A percentile compares a stretch with the other conserved stretches of the same genome.
Conservation (phyloP, 2,888 invertebrate species). For the Scaptomyza reducta region DNA sequence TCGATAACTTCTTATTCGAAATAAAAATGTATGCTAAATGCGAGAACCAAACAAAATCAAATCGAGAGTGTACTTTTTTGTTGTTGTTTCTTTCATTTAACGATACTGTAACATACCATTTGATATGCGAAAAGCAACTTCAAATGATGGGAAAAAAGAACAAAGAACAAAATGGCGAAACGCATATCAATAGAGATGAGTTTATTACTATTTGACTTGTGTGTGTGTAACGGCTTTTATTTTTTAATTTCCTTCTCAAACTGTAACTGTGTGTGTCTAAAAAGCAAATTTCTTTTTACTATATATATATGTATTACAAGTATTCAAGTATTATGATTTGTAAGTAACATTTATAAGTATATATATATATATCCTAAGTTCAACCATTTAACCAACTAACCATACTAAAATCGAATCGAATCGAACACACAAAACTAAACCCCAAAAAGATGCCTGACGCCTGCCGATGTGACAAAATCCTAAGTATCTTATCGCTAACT, state of each 20-base stretch:
- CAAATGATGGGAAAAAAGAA: constrained; percentile 25
- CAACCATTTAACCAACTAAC: constrained; percentile 71
- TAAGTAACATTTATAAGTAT: constrained; percentile 42
- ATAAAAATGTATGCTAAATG: constrained; percentile 26
- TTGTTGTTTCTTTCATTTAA: constrained; percentile 73
- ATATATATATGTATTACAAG: constrained; percentile 17
- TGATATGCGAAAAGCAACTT: constrained; percentile 25
- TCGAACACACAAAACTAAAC: background rate
- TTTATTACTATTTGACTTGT: constrained; percentile 29
- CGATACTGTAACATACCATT: constrained; percentile 24
- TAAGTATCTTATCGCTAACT: constrained; percentile 26
- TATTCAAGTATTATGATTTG: constrained; percentile 53
- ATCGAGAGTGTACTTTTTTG: constrained; percentile 78
- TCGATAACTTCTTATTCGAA: constrained; percentile 39
- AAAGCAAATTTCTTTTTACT: constrained; percentile 43
- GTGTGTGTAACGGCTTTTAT: constrained; percentile 38
- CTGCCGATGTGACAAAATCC: constrained; percentile 40
- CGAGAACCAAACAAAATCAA: constrained; percentile 33
- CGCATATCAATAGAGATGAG: constrained; percentile 9
- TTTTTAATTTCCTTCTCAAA: constrained; percentile 36
- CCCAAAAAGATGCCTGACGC: constrained; percentile 39
- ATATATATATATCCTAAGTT: constrained; percentile 29
- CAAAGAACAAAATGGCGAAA: constrained; percentile 12
- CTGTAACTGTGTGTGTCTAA: constrained; percentile 67
- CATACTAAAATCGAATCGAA: constrained; percentile 61